Percentiles rank a stretch among this genome's conserved stretches.
These are phyloP conservation scores for Montipora efflorescens DNA, from an alignment of 64 coral and sea anemone species.

Conservation along the genomic window DNA sequence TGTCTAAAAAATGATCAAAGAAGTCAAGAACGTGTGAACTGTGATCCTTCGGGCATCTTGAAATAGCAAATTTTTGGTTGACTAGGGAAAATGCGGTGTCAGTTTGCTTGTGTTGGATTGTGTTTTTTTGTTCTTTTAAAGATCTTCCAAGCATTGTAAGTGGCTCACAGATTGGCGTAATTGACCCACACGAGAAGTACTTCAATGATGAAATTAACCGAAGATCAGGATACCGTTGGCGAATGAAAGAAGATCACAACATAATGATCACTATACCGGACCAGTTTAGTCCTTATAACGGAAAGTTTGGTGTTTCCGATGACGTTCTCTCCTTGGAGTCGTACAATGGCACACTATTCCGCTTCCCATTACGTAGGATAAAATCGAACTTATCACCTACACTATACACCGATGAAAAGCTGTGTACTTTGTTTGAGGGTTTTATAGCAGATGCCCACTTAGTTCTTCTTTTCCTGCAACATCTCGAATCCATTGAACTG, in stretches of 20 bases:
- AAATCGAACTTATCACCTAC: slow-evolving; percentile 66
- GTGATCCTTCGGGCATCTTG: too few species aligned
- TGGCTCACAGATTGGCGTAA: slow-evolving; percentile 42
- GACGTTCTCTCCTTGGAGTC: slow-evolving; percentile 14
- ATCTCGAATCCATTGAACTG: slow-evolving; percentile 87
- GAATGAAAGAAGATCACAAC: slow-evolving; percentile 23
- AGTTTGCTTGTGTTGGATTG: too few species aligned
- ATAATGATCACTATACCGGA: slow-evolving; percentile 42
- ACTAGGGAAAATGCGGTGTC: too few species aligned
- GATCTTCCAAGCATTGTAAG: slow-evolving; percentile 86
- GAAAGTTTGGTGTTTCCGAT: slow-evolving; percentile 47
- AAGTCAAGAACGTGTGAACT: too few species aligned
- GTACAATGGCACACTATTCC: slow-evolving; percentile 79
- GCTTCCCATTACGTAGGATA: slow-evolving; percentile 55
- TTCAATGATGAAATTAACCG: slow-evolving; percentile 14
- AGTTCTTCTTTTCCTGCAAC: slow-evolving; percentile 87
- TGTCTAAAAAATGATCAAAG: too few species aligned
- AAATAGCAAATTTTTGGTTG: too few species aligned
- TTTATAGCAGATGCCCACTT: slow-evolving; percentile 63
- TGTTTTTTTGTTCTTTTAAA: not conserved
- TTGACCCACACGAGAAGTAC: slow-evolving; percentile 77
- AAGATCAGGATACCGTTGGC: slow-evolving; percentile 56
- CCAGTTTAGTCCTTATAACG: slow-evolving; percentile 76
- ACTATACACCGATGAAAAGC: slow-evolving; percentile 22
- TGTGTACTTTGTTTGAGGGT: slow-evolving; percentile 63